Percentiles rank a stretch among this genome's conserved stretches.
Evolutionary conservation across 1,140 invertebrate species (phyloP).

Genomic region (Caenorhabditis inopinata): DNA sequence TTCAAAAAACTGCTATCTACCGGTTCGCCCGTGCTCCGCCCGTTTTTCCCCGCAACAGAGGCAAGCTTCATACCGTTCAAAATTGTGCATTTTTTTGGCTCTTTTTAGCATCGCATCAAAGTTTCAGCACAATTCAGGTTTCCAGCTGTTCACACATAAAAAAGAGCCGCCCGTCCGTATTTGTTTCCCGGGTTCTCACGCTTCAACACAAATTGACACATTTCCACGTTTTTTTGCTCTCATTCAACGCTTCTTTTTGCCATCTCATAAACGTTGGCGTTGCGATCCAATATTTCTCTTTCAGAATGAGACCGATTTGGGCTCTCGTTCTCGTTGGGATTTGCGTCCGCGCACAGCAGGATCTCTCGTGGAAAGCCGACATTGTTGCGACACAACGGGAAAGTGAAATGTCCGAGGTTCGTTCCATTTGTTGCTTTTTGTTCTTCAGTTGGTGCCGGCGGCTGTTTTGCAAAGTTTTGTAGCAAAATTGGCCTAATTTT

Average conservation of each 20-base stretch:
- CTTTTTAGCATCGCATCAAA: too few species aligned
- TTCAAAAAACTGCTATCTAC: too few species aligned
- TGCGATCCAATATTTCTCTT: background rate
- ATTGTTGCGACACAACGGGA: constrained; percentile 55
- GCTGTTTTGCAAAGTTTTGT: too few species aligned
- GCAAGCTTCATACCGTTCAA: too few species aligned
- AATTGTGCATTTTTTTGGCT: too few species aligned
- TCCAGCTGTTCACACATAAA: background rate
- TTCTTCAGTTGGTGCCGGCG: too few species aligned
- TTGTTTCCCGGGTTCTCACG: background rate
- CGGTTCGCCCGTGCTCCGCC: too few species aligned
- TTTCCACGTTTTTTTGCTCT: too few species aligned
- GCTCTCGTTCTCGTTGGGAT: background rate
- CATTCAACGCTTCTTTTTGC: background rate
- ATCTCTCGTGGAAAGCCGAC: constrained; percentile 58
- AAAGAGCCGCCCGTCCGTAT: background rate
- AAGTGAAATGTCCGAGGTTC: constrained; percentile 38
- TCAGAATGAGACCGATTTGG: constrained; percentile 3
- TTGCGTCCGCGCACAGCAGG: background rate
- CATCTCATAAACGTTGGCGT: background rate
- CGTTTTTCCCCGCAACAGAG: too few species aligned
- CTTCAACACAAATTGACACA: background rate
- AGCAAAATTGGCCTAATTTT: too few species aligned
- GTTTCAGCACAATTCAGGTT: too few species aligned
- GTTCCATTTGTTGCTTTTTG: background rate